Conservation (phyloP, 2,888 invertebrate genomes). For the Laothoe populi region DNA sequence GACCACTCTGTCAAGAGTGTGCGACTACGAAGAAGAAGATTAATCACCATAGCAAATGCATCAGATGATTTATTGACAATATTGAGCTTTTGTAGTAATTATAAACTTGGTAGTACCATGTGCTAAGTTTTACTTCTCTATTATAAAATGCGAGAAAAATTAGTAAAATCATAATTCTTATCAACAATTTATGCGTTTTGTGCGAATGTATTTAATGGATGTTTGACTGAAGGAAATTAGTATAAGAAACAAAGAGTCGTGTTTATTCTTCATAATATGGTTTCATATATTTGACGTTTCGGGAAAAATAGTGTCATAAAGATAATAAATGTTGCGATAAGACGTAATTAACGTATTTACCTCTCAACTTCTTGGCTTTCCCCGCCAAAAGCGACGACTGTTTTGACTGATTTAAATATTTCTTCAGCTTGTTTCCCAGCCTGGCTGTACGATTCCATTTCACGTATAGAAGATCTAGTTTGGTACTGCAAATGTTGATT, state of each 20-base stretch:
- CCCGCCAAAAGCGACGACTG: slow-evolving; percentile 91
- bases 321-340: too few species aligned
- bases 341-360: slow-evolving; percentile 70
- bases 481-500: slow-evolving; percentile 30
- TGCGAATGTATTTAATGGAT: background rate
- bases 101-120: background rate
- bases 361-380: slow-evolving; percentile 87
- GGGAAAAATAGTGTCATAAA: background rate
- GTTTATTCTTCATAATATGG: background rate
- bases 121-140: background rate
- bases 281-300: background rate
- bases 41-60: too few species aligned
- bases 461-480: slow-evolving; percentile 40
- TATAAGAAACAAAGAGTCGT: background rate
- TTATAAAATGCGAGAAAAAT: background rate
- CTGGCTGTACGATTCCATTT: slow-evolving; percentile 86
- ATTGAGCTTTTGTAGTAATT: too few species aligned
- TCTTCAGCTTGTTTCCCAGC: slow-evolving; percentile 92
- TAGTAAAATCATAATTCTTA: background rate
- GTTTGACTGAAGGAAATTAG: background rate
- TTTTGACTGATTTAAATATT: slow-evolving; percentile 88
- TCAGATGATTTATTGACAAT: too few species aligned
- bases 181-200: slow-evolving; percentile 5
- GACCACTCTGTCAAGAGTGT: too few species aligned
- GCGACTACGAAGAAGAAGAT: too few species aligned